These are phyloP conservation scores for Gymnoscopelus braueri DNA, from an alignment of 2,797 vertebrate species.

Conservation along the genomic window DNA sequence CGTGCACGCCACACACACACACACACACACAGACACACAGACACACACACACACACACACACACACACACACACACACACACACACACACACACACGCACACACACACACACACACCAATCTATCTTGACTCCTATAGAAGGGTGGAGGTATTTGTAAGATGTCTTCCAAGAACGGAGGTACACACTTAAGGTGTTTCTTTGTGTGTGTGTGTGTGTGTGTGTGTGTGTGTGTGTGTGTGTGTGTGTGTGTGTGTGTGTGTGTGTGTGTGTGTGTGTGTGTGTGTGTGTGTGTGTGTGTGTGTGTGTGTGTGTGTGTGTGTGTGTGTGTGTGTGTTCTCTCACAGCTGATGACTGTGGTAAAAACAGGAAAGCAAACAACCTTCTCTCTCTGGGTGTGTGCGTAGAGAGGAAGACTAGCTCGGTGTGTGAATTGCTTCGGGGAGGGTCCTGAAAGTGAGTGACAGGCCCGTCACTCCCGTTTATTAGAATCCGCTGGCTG, in stretches of 20 bases:
- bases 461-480: too few relatives aligned
- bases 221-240: neutral
- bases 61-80: slow-evolving; percentile 1
- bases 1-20: slow-evolving; percentile 10
- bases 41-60: slow-evolving; percentile 27
- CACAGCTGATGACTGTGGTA: slow-evolving; percentile 20
- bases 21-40: slow-evolving; percentile 20
- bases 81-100: slow-evolving; percentile 8
- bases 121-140: slow-evolving; percentile 38
- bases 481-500: too few relatives aligned
- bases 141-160: slow-evolving; percentile 64
- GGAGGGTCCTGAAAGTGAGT: too few relatives aligned
- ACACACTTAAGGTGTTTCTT: slow-evolving; percentile 17
- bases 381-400: slow-evolving; percentile 42
- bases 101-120: slow-evolving; percentile 15
- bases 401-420: slow-evolving; percentile 5
- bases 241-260: slow-evolving; percentile 11
- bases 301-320: slow-evolving; percentile 25
- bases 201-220: slow-evolving; percentile 13
- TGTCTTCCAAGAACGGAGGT: slow-evolving; percentile 48
- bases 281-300: slow-evolving; percentile 28
- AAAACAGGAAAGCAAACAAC: slow-evolving; percentile 77
- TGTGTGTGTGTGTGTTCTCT: slow-evolving; percentile 25
- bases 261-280: slow-evolving; percentile 30
- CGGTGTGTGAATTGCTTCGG: too few relatives aligned